Conservation (phyloP, 2,888 invertebrate genomes). For the Tipula helvola region DNA sequence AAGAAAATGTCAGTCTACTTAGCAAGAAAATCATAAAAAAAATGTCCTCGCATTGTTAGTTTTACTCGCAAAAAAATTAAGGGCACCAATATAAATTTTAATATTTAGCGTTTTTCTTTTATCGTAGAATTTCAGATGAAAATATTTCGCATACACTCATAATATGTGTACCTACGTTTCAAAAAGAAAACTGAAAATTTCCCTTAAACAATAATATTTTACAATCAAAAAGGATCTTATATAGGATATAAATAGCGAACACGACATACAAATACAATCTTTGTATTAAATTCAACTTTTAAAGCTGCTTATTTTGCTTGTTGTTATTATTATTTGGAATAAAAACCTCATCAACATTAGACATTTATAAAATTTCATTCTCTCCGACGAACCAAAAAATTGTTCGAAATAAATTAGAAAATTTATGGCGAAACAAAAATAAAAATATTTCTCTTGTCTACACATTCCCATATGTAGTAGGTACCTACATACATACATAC, state of each 20-base stretch:
- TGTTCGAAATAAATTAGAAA: background rate
- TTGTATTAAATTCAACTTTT: background rate
- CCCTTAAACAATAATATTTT: background rate
- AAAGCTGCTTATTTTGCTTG: too few relatives aligned
- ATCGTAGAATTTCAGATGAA: background rate
- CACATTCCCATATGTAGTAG: background rate
- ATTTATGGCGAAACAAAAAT: background rate
- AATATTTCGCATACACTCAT: background rate
- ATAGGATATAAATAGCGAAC: background rate
- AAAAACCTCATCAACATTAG: background rate
- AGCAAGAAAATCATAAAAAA: background rate
- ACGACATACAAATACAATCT: background rate
- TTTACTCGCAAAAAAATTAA: background rate
- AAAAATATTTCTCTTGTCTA: background rate
- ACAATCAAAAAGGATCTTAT: background rate
- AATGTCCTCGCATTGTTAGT: background rate
- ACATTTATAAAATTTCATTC: background rate
- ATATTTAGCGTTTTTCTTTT: background rate
- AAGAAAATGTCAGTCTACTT: background rate
- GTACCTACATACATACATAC: background rate
- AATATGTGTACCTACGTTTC: background rate
- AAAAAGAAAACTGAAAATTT: background rate
- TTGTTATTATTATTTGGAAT: background rate
- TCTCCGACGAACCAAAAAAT: background rate
- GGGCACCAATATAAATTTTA: background rate